Base-by-base conservation (phyloP, 2,888 invertebrate genomes). In the Sarcophaga carnaria region DNA sequence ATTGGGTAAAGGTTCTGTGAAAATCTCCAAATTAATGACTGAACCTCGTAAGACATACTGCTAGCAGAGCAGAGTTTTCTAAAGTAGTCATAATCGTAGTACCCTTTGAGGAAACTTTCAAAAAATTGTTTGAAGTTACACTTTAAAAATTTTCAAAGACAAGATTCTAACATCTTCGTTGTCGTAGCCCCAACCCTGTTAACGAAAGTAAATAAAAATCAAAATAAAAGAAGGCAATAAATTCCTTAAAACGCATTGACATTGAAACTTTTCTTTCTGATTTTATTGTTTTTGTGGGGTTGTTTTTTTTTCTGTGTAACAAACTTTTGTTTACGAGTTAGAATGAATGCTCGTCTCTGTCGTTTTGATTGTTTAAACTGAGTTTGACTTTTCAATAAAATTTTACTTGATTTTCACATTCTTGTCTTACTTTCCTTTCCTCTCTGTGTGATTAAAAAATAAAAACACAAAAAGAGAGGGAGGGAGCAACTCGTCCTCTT, bases 341-440 rank as follows among this genome's bases (percentile, higher is more conserved):
- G 1, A 17, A 54, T 17, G 3, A 14, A 4, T 76, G 27, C 17
- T 2, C 25, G 59, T 70, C 54, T 17, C 49, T 71, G 49, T 49
- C 59, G 49, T 27, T 69, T 37, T 14, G 22, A 76, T 69, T 59
- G 63, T 72, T 82, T n/a, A 67, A 76, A 76, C 62, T 54, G 69
- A 74, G 74, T 84, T 82, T 84, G 79, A 81, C 81, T 84, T 79
- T 87, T 81, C 71, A 87, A 84, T 79, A 76, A 71, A 84, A 81
- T 79, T 75, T 75, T 75, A 72, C 59, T 86, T 83, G 72, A 80
- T 10, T 37, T 71, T 72, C 76, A 79, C 74, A 75, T 66, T 83
- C 17, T 77, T 71, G 70, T 20, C 3, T 10, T 76, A 69, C 47
- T 64, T 76, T 64, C 64, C 8, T 71, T 69, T 37, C 20, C 37